These are phyloP conservation scores for Sepioteuthis lessoniana DNA, from an alignment of 2,888 invertebrate genomes.

Conservation along the genomic window DNA sequence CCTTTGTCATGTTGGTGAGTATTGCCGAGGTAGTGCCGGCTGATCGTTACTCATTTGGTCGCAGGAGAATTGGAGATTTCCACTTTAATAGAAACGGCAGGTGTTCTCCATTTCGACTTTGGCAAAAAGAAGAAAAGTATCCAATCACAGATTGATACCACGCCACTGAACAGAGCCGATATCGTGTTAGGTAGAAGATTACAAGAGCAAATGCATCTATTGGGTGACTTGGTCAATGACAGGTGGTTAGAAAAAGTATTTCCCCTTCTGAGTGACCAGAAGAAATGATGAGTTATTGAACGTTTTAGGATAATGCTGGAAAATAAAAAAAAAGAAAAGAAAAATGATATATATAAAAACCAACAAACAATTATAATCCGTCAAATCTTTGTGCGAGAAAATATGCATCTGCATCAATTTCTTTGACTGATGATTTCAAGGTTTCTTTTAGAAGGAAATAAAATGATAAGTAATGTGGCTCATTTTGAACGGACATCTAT, in stretches of 20 bases:
- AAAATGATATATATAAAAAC: too few species aligned
- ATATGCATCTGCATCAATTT: not conserved
- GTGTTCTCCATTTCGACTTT: conserved; percentile 7
- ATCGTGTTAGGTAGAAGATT: not conserved
- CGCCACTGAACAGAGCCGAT: not conserved
- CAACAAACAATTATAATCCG: not conserved
- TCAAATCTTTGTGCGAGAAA: not conserved
- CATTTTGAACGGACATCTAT: not conserved
- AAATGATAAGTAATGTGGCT: not conserved
- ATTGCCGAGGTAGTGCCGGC: not conserved
- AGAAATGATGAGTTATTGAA: not conserved
- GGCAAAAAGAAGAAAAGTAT: not conserved
- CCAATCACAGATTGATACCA: not conserved
- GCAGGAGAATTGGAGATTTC: not conserved
- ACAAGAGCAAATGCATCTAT: not conserved
- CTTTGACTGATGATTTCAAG: not conserved
- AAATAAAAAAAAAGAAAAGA: too few species aligned
- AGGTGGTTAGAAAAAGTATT: not conserved
- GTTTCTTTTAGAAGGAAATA: not conserved
- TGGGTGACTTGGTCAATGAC: not conserved
- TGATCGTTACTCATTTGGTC: not conserved
- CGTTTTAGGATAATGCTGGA: not conserved
- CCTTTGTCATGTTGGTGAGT: not conserved
- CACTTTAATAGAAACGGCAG: not conserved
- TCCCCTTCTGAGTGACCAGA: not conserved